Percentiles rank a stretch among this genome's conserved stretches.
Evolutionary conservation across 2,888 invertebrate species (phyloP).

Genomic region (Chrysomela aeneicollis): DNA sequence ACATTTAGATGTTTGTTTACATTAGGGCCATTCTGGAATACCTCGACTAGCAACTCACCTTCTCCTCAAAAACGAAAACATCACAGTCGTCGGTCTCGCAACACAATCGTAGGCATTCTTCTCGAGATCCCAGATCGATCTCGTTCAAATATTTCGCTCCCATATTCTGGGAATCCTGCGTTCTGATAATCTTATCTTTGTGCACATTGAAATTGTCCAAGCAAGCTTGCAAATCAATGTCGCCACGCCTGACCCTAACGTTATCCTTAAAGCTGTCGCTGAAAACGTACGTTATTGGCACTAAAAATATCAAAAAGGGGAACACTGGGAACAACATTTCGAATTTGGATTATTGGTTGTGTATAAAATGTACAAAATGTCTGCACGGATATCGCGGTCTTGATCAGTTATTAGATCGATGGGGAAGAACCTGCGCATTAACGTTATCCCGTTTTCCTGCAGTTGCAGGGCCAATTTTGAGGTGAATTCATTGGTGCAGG

Average conservation of each 20-base stretch:
- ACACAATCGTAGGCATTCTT: constrained; percentile 85
- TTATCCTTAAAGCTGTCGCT: constrained; percentile 25
- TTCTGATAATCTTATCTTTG: constrained; percentile 88
- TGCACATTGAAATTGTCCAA: constrained; percentile 84
- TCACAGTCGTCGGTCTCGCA: constrained; percentile 88
- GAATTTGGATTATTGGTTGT: constrained; percentile 23
- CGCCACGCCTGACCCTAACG: constrained; percentile 50
- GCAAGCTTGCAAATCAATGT: constrained; percentile 73
- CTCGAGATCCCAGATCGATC: constrained; percentile 79
- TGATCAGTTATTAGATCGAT: constrained; percentile 26
- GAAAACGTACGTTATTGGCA: constrained; percentile 26
- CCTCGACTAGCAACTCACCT: constrained; percentile 66
- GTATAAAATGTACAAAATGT: constrained; percentile 35
- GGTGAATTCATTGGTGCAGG: too few relatives aligned
- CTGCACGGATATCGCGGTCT: constrained; percentile 25
- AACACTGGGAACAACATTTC: constrained; percentile 23
- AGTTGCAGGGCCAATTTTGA: not conserved
- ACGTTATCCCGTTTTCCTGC: not conserved
- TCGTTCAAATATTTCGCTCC: constrained; percentile 90
- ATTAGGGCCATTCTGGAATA: too few relatives aligned
- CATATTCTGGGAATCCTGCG: constrained; percentile 86
- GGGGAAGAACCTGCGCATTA: not conserved
- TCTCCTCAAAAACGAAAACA: constrained; percentile 92
- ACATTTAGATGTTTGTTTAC: too few relatives aligned
- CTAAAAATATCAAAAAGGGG: constrained; percentile 6